Evolutionary conservation across 2,797 vertebrate genomes (phyloP).

Genomic region (Falco columbarius): DNA sequence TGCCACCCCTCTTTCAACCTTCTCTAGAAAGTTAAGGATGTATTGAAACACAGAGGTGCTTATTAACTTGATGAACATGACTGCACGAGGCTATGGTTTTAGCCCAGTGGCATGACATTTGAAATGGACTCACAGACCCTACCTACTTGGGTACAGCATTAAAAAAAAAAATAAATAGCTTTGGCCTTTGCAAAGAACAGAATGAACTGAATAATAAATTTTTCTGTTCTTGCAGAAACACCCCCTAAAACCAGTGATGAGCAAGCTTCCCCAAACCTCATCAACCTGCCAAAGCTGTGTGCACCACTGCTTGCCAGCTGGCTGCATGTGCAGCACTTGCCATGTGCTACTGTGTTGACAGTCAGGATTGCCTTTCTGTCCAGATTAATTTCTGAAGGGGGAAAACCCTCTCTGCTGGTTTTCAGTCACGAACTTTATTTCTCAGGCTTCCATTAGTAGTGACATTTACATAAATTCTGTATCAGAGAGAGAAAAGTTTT

Average conservation of each 20-base stretch:
- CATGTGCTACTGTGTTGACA: fast-evolving
- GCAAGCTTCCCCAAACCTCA: neutral
- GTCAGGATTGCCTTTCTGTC: neutral
- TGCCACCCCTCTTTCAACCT: neutral
- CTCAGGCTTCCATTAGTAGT: neutral
- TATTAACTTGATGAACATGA: neutral
- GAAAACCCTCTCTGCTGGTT: neutral
- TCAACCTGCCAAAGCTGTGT: neutral
- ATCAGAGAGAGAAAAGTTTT: neutral
- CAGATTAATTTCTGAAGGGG: neutral
- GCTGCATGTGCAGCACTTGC: fast-evolving
- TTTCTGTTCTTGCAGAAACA: neutral
- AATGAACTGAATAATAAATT: neutral
- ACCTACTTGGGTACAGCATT: fast-evolving
- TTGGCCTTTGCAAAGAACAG: neutral
- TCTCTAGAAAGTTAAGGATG: neutral
- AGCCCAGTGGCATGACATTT: neutral
- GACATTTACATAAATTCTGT: neutral
- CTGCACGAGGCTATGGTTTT: neutral
- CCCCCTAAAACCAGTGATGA: neutral
- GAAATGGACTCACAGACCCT: fast-evolving
- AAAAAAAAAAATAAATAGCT: neutral
- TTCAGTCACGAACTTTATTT: neutral
- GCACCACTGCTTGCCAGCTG: fast-evolving
- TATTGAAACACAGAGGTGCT: neutral